phyloP scores from a whole-genome alignment of 2,888 invertebrate species.

The Petrolisthes manimaculis region DNA sequence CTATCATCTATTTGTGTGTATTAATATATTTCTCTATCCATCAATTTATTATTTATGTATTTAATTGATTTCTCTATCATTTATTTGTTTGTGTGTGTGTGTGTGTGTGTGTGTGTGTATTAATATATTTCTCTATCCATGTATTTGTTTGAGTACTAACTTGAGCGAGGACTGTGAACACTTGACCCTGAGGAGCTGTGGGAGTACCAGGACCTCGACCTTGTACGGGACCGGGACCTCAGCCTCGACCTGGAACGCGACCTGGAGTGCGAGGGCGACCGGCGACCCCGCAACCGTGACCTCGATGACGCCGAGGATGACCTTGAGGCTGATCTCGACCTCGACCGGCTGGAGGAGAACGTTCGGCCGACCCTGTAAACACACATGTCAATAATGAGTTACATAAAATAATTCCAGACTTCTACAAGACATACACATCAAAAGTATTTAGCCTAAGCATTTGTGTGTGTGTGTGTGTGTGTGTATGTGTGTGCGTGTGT shows the following conservation, averaged over 20 bases:
- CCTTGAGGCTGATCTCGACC: constrained; percentile 47
- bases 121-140: too few relatives aligned
- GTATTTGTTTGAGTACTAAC: not conserved
- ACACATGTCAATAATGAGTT: too few relatives aligned
- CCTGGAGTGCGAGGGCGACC: constrained; percentile 5
- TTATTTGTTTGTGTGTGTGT: too few relatives aligned
- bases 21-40: too few relatives aligned
- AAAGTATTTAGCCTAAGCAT: too few relatives aligned
- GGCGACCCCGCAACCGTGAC: not conserved
- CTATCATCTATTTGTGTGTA: too few relatives aligned
- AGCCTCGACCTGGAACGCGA: constrained; percentile 39
- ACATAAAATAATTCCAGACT: too few relatives aligned
- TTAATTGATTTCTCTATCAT: not conserved
- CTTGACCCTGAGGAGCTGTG: constrained; percentile 50
- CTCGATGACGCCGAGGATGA: constrained; percentile 65
- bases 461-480: too few relatives aligned
- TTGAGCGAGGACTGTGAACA: constrained; percentile 13
- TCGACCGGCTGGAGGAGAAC: constrained; percentile 68
- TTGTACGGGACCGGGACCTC: constrained; percentile 28
- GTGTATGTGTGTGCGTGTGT: too few relatives aligned
- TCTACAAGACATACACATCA: too few relatives aligned
- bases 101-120: too few relatives aligned
- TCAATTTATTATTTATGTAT: not conserved
- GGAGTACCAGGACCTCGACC: constrained; percentile 45
- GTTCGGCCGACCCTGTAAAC: constrained; percentile 40